Evolutionary conservation across 2,113 vertebrate genomes (phyloP).

Genomic region (Rhodinocichla rosea): DNA sequence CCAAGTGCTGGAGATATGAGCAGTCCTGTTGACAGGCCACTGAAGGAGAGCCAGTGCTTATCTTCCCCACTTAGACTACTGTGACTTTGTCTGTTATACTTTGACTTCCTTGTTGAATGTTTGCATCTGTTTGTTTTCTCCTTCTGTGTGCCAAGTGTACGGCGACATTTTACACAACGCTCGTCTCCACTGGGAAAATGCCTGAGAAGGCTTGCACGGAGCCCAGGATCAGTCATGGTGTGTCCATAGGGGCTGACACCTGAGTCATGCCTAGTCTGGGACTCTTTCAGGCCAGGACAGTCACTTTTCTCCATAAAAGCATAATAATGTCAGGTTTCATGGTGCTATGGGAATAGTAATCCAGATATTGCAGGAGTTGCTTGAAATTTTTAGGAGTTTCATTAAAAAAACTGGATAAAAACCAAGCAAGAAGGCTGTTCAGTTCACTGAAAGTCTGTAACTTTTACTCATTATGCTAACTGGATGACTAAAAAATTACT

Average conservation of each 20-base stretch:
- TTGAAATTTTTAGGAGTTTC: background rate
- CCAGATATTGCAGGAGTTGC: background rate
- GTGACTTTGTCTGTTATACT: background rate
- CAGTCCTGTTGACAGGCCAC: background rate
- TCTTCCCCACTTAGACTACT: background rate
- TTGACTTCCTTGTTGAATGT: background rate
- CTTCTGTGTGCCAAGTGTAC: background rate
- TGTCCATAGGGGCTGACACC: background rate
- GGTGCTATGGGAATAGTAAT: background rate
- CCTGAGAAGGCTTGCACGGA: background rate
- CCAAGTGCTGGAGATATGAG: background rate
- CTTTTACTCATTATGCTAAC: background rate
- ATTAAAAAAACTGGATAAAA: background rate
- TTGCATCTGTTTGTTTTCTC: slow-evolving; percentile 9
- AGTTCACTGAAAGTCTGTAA: background rate
- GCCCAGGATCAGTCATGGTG: background rate
- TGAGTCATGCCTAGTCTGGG: too few relatives aligned
- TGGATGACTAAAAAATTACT: background rate
- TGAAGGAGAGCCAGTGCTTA: slow-evolving; percentile 18
- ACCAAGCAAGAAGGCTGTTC: background rate
- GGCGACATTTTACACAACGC: background rate
- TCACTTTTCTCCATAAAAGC: background rate
- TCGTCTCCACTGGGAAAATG: background rate
- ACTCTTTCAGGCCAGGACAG: background rate
- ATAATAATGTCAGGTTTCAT: background rate